A percentile compares a stretch with the other conserved stretches of the same genome.
These are phyloP conservation scores for Sesia apiformis DNA, from an alignment of 2,888 invertebrate genomes.

Conservation along the genomic window DNA sequence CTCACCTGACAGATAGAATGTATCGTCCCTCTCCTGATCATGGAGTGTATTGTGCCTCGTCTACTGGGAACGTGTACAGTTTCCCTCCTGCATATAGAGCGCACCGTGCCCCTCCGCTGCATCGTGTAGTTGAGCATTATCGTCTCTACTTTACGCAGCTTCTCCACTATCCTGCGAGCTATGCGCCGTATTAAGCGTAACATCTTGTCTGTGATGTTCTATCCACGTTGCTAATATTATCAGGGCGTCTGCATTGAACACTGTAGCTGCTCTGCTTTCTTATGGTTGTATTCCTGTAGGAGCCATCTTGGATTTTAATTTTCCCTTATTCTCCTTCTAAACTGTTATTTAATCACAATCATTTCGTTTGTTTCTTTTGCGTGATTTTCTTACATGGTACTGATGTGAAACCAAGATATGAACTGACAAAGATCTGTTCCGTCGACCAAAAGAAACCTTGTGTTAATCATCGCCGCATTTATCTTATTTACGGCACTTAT, in stretches of 20 bases:
- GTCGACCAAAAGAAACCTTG: slow-evolving; percentile 19
- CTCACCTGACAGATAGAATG: slow-evolving; percentile 60
- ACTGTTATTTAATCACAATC: background rate
- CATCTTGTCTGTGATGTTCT: slow-evolving; percentile 22
- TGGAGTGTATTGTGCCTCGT: slow-evolving; percentile 16
- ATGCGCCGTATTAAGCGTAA: slow-evolving; percentile 39
- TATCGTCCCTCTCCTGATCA: slow-evolving; percentile 41
- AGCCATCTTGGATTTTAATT: slow-evolving; percentile 19
- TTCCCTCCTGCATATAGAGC: slow-evolving; percentile 35
- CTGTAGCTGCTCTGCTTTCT: slow-evolving; percentile 4
- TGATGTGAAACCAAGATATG: no score
- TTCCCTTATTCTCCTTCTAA: background rate
- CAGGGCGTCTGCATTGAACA: background rate
- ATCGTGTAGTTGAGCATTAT: slow-evolving; percentile 40
- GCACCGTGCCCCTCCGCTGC: slow-evolving; percentile 39
- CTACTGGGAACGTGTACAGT: background rate
- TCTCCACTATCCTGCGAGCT: slow-evolving; percentile 33
- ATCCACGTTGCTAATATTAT: background rate
- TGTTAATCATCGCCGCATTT: slow-evolving; percentile 16
- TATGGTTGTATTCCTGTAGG: slow-evolving; percentile 38
- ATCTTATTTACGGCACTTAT: slow-evolving; percentile 4
- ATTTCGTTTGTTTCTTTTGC: background rate
- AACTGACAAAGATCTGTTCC: background rate
- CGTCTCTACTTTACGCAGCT: slow-evolving; percentile 41
- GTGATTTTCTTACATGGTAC: background rate